Percentiles rank a stretch among this genome's conserved stretches.
Conservation (phyloP, 2,888 invertebrate species). For the Papilio elwesi region DNA sequence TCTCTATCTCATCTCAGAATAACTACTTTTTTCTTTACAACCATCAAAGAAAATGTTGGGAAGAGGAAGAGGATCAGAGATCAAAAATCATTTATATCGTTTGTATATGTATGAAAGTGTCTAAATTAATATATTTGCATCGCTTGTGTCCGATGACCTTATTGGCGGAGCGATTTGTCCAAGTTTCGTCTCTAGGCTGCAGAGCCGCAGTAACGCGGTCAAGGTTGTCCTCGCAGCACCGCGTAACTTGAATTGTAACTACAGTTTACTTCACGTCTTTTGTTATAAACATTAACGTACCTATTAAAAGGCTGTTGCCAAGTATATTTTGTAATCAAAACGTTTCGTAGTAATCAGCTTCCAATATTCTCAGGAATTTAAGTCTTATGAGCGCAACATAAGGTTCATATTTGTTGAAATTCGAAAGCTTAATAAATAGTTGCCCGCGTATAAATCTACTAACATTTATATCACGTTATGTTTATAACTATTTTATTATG, state of each 20-base stretch:
- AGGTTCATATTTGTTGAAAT: neutral
- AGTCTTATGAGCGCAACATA: neutral
- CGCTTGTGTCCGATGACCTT: conserved; percentile 29
- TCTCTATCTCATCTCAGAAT: no score
- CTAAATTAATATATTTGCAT: conserved; percentile 23
- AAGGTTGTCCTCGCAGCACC: conserved; percentile 24
- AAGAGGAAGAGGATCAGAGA: neutral
- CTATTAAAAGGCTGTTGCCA: conserved; percentile 12
- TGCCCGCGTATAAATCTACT: neutral
- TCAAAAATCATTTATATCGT: neutral
- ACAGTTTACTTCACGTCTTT: conserved; percentile 25
- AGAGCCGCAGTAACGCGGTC: conserved; percentile 29
- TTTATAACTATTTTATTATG: neutral
- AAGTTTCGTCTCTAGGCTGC: conserved; percentile 26
- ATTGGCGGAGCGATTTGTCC: conserved; percentile 19
- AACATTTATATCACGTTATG: neutral
- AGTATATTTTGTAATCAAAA: conserved; percentile 5
- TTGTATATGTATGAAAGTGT: neutral
- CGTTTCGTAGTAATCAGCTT: neutral
- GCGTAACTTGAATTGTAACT: conserved; percentile 31
- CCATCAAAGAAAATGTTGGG: no score
- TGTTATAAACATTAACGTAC: conserved; percentile 8
- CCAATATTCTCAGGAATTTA: neutral
- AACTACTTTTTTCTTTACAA: no score
- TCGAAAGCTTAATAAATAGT: neutral